phyloP scores from a whole-genome alignment of 2,113 vertebrate genomes.

The Oryzias celebensis region DNA sequence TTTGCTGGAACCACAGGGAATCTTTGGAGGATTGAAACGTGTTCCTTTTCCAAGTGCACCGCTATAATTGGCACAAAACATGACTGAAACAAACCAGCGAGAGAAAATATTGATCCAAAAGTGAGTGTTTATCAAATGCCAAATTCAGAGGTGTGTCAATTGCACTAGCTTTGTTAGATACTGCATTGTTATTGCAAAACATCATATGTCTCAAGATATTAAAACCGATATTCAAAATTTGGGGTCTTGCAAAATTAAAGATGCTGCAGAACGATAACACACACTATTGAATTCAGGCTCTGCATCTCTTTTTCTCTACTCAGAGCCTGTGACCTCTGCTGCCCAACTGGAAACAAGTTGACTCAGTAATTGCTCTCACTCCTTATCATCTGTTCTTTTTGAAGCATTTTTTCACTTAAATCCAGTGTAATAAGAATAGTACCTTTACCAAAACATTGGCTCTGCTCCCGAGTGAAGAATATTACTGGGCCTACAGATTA shows the following conservation, averaged over 20 bases:
- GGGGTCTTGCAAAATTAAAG: too few relatives aligned
- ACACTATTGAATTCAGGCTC: too few relatives aligned
- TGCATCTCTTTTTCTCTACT: background rate
- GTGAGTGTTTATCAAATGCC: background rate
- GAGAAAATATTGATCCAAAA: conserved; percentile 20
- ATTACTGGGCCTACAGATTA: conserved; percentile 13
- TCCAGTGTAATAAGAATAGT: conserved; percentile 30
- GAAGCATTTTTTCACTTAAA: conserved; percentile 5
- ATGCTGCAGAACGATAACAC: conserved; percentile 1
- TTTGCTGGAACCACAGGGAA: background rate
- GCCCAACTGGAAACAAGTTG: conserved; percentile 21
- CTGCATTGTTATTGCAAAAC: too few relatives aligned
- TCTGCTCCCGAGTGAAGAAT: background rate
- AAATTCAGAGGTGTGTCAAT: background rate
- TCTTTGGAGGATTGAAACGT: conserved; percentile 3
- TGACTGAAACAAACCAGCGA: conserved; percentile 11
- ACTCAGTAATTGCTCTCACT: conserved; percentile 25
- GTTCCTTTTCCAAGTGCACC: conserved; percentile 3
- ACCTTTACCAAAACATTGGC: background rate
- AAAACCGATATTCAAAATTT: too few relatives aligned
- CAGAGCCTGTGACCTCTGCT: conserved; percentile 40
- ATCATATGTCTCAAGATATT: too few relatives aligned
- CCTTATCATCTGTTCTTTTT: conserved; percentile 32
- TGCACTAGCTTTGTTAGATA: background rate
- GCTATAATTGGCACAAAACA: conserved; percentile 20